Base-by-base conservation (phyloP, 2,113 vertebrate species). In the Colius striatus region DNA sequence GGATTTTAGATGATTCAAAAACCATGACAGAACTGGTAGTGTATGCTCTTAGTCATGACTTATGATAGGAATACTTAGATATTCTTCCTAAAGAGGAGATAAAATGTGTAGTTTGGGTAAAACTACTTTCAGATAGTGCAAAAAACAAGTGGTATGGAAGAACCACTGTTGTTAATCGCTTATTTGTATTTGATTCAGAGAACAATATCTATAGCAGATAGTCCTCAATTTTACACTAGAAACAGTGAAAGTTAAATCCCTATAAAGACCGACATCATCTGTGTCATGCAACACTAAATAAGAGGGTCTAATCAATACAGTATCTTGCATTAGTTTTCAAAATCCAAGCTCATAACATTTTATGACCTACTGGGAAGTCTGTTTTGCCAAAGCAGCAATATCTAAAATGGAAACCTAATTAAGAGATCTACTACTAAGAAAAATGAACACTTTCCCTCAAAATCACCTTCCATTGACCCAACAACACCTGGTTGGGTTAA, bases 41-140 rank as follows among this genome's bases (percentile, higher is more conserved):
- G 0, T 7, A 23, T 41, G 27, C n/a, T 90, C 54, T 85, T 47
- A 62, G 48, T 27, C 47, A 82, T 23, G 25, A n/a, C 29, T 27
- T 36, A 51, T 0, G 4, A 87, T 19, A 13, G 78, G 84, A 72
- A 75, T 17, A 53, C 0, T 0, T 61, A 63, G 5, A 32, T 3
- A 18, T 38, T 51, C 32, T 82, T 89, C 48, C 70, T 80, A 17
- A 77, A 48, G 29, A 48, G 27, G 71, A 86, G 88, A 66, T 1
- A 50, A 70, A 58, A 26, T 2, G 5, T 1, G 0, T 26, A 47
- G 17, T 58, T 58, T 62, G 16, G 16, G 30, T 27, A 72, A 53
- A 78, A 54, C 34, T 34, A 34, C 11, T 71, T 92, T 75, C 71
- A 90, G 26, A 17, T 50, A 58, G 45, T 43, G 27, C 60, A 85